Conservation (phyloP, 2,113 vertebrate genomes). For the Actinemys pallida region DNA sequence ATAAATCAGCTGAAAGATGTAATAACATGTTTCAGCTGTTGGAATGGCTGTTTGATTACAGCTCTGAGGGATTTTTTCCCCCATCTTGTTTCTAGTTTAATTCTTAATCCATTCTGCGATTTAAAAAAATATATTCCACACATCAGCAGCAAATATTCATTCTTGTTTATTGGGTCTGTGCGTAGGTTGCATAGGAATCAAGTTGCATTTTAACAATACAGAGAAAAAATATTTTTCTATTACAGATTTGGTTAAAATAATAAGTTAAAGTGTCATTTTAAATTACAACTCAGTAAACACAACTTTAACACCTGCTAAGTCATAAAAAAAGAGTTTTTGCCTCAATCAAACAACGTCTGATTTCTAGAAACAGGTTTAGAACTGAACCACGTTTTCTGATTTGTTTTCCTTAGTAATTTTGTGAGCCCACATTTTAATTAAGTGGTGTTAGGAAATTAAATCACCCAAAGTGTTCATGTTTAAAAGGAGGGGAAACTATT, state of each 20-base stretch:
- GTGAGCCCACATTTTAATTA: not conserved
- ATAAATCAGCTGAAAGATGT: constrained; percentile 82
- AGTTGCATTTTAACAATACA: constrained; percentile 54
- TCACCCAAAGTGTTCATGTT: constrained; percentile 42
- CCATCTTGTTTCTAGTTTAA: constrained; percentile 74
- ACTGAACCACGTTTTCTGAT: not conserved
- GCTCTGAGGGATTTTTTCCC: constrained; percentile 70
- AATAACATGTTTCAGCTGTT: constrained; percentile 78
- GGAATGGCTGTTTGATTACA: constrained; percentile 81
- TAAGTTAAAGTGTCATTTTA: constrained; percentile 54
- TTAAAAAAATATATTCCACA: constrained; percentile 48
- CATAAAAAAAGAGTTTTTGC: not conserved
- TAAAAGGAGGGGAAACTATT: constrained; percentile 48
- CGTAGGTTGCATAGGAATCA: not conserved
- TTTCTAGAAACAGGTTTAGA: constrained; percentile 18
- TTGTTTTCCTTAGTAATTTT: not conserved
- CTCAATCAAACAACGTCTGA: constrained; percentile 12
- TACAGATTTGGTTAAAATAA: constrained; percentile 50
- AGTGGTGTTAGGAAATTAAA: constrained; percentile 39
- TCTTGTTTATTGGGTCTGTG: constrained; percentile 61
- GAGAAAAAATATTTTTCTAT: constrained; percentile 52
- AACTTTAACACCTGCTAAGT: constrained; percentile 19
- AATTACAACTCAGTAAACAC: constrained; percentile 30
- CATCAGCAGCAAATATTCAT: constrained; percentile 57
- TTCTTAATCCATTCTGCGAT: constrained; percentile 71